Percentiles rank a stretch among this genome's conserved stretches.
These are phyloP conservation scores for Podarcis siculus DNA, from an alignment of 2,797 vertebrate species.

Conservation along the genomic window DNA sequence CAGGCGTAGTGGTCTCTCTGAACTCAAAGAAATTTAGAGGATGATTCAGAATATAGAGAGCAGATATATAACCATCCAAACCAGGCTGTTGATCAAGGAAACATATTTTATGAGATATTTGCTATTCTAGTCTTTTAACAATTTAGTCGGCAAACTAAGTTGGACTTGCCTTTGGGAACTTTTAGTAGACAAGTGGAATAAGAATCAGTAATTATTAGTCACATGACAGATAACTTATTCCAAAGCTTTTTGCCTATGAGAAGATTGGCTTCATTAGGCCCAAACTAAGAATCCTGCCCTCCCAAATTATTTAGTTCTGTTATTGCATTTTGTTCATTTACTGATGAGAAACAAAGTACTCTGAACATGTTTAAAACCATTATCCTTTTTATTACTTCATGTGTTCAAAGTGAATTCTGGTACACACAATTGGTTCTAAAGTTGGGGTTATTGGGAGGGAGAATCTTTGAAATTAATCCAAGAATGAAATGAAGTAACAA, in stretches of 20 bases:
- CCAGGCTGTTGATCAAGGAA: not conserved
- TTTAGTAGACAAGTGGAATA: not conserved
- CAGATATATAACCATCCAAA: not conserved
- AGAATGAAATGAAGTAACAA: not conserved
- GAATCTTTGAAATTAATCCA: not conserved
- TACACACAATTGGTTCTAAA: too few species aligned
- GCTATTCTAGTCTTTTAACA: not conserved
- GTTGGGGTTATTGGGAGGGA: too few species aligned
- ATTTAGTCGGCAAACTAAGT: not conserved
- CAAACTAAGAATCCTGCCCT: too few species aligned
- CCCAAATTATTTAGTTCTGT: not conserved
- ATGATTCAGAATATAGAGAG: not conserved
- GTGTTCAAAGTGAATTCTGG: too few species aligned
- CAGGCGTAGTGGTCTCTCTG: too few species aligned
- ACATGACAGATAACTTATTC: not conserved
- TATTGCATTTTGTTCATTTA: not conserved
- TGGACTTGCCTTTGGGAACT: not conserved
- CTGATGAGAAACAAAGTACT: not conserved
- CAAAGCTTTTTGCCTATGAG: not conserved
- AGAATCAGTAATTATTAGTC: not conserved
- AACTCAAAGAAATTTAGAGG: too few species aligned
- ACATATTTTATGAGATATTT: not conserved
- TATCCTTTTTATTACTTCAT: too few species aligned
- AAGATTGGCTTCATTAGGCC: too few species aligned
- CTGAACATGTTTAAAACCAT: not conserved